These are phyloP conservation scores for Pachymerium ferrugineum DNA, from an alignment of 2,888 invertebrate genomes.

Conservation along the genomic window DNA sequence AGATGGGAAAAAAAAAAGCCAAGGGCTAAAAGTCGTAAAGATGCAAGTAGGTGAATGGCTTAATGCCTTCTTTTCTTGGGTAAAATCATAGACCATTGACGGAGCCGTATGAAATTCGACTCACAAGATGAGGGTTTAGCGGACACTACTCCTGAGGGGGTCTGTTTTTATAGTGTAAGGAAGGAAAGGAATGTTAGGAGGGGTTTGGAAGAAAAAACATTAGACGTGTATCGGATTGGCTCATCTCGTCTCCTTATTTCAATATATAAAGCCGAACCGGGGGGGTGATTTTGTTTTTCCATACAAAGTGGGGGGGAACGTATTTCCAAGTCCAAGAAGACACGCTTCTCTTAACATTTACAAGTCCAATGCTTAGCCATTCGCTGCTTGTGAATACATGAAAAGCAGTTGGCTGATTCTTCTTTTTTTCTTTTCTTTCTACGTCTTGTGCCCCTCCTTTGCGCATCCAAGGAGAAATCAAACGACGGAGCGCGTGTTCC, in stretches of 20 bases:
- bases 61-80: no score
- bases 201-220: slow-evolving; percentile 8
- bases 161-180: not conserved
- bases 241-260: not conserved
- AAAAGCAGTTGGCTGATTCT: not conserved
- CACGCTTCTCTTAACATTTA: not conserved
- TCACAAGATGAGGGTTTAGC: not conserved
- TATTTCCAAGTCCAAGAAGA: not conserved
- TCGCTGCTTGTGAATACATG: slow-evolving; percentile 21
- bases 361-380: slow-evolving; percentile 3
- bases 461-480: slow-evolving; percentile 21
- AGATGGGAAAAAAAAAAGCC: no score
- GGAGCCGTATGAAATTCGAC: not conserved
- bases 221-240: slow-evolving; percentile 4
- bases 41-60: no score
- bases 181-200: no score
- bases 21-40: no score
- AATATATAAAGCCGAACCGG: not conserved
- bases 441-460: not conserved
- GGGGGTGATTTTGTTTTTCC: slow-evolving; percentile 1
- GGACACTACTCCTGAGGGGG: not conserved
- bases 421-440: not conserved
- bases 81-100: no score
- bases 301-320: not conserved
- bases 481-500: slow-evolving; percentile 13